Evolutionary conservation across 1,140 invertebrate genomes (phyloP), one percentile per base, ranked within the genome.

Genomic region (Leptopilina clavipes): DNA sequence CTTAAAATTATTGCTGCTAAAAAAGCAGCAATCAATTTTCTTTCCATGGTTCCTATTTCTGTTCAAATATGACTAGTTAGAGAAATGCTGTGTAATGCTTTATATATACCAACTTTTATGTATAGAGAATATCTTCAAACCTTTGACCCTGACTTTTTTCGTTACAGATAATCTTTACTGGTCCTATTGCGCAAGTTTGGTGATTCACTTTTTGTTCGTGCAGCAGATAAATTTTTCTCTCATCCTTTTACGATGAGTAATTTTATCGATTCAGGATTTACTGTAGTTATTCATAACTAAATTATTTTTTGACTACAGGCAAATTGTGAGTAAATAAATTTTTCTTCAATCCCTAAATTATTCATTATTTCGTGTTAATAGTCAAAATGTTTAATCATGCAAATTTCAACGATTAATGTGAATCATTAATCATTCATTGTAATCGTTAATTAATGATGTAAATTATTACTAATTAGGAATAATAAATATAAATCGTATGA

Each of bases 1-100:
- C 75, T 78, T 1, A 79, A 37, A 43, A 74, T 78, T 17, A 70
- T 22, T 59, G 56, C 76, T 56, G 80, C 79, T 14, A 82, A 78
- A 72, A 81, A 45, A 74, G 80, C 75, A 14, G 81, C 19, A 70
- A 70, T 71, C 76, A 76, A 54, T 80, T 80, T 79, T 54, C 14
- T 76, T 18, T 14, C 22, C 56, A 19, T 59, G 56, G 17, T 2
- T 54, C 25, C 19, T 43, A 12, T 10, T 9, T n/a, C 14, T 70
- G n/a, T 56, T 17, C 70, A 52, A 72, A 56, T 56, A 19, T 19
- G 44, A 71, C 48, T 72, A 77, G 11, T 74, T 14, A 44, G 71
- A 65, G 19, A 74, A 71, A 74, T 18, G 56, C 48, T 10, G 40
- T 10, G 40, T 71, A 56, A 45, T 79, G 70, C 54, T 76, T 79